A percentile compares a stretch with the other conserved stretches of the same genome.
phyloP scores from a whole-genome alignment of 2,888 invertebrate genomes.

The Andrena minutula region DNA sequence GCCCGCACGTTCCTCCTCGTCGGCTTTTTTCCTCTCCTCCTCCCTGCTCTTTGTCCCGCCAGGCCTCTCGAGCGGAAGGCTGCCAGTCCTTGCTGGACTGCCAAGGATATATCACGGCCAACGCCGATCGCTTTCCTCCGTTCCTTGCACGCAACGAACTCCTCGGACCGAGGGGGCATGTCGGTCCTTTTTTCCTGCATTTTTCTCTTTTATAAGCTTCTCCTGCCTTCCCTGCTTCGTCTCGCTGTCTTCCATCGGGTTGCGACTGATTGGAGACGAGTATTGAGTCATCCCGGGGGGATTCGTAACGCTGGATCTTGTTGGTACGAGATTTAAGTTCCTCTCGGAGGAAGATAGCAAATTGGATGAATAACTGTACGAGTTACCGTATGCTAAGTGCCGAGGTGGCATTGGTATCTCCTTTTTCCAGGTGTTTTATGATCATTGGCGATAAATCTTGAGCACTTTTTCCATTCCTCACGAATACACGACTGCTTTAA shows the following conservation, averaged over 20 bases:
- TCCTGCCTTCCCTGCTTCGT: not conserved
- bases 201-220: too few species aligned
- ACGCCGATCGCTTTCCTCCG: slow-evolving; percentile 31
- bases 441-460: not conserved
- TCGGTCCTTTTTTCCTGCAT: not conserved
- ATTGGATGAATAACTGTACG: too few species aligned
- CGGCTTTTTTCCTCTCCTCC: slow-evolving; percentile 44
- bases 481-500: not conserved
- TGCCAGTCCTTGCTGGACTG: slow-evolving; percentile 63
- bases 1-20: slow-evolving; percentile 52
- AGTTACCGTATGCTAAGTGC: too few species aligned
- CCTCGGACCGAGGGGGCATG: not conserved
- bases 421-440: too few species aligned
- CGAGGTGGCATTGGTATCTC: too few species aligned
- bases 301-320: too few species aligned
- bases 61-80: slow-evolving; percentile 69
- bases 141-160: not conserved
- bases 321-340: too few species aligned
- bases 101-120: slow-evolving; percentile 70
- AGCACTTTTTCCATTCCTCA: not conserved
- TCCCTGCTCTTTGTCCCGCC: slow-evolving; percentile 44
- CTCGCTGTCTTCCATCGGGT: not conserved
- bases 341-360: too few species aligned
- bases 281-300: too few species aligned
- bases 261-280: not conserved